Evolutionary conservation across 2,888 invertebrate species (phyloP).

Genomic region (Rotaria magnacalcarata): DNA sequence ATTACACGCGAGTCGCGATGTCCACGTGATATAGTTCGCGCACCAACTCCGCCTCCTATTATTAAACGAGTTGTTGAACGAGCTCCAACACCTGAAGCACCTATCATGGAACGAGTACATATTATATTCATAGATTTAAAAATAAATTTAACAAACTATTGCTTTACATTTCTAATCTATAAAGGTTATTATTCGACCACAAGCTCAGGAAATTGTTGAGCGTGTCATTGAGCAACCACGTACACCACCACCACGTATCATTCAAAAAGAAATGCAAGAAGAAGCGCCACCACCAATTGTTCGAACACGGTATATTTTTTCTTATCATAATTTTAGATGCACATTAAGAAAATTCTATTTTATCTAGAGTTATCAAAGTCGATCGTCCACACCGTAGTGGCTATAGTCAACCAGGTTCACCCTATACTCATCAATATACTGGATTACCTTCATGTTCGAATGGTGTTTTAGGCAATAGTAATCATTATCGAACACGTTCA

Average conservation of each 20-base stretch:
- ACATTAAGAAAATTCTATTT: background rate
- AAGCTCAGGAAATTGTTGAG: conserved; percentile 46
- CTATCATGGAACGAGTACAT: conserved; percentile 44
- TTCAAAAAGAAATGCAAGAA: conserved; percentile 45
- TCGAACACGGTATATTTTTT: conserved; percentile 39
- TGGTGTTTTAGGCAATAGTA: background rate
- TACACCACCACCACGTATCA: conserved; percentile 46
- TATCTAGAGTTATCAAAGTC: conserved; percentile 42
- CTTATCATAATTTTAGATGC: background rate
- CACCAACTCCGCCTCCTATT: conserved; percentile 46
- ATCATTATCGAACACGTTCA: background rate
- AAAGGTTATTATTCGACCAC: conserved; percentile 44
- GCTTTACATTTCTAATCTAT: too few relatives aligned
- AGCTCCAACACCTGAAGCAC: conserved; percentile 46
- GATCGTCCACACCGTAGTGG: conserved; percentile 36
- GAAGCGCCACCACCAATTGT: conserved; percentile 47
- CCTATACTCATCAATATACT: background rate
- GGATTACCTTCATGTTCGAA: background rate
- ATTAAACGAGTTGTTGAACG: conserved; percentile 47
- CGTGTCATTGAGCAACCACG: conserved; percentile 46
- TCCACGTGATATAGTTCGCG: conserved; percentile 45
- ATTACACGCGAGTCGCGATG: conserved; percentile 22
- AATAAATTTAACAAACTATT: too few relatives aligned
- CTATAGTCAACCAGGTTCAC: conserved; percentile 10
- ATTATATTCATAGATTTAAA: background rate